Evolutionary conservation across 2,113 vertebrate species (phyloP), one percentile per base, ranked within the genome.

Genomic region (Colistium nudipinnis): DNA sequence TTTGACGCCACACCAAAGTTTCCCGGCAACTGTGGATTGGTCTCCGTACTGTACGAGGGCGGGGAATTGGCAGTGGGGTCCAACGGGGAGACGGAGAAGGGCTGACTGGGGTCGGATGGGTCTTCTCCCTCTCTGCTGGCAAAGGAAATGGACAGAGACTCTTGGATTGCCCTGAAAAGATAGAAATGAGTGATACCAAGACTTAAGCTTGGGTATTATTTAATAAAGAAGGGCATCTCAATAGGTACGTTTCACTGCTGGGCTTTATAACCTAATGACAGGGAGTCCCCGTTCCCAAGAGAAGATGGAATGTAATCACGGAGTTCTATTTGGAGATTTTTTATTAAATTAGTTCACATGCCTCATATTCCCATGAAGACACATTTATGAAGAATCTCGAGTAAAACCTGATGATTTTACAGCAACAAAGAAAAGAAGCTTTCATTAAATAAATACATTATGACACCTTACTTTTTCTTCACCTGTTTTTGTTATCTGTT

Each of bases 91-190:
- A 80, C 70, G 0, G 72, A 78, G 8, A 84, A 62, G 17, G 79
- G 77, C 45, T 60, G 89, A 55, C 54, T 78, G 45, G 83, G 75
- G 38, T 89, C 89, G 0, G 84, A 53, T 4, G 53, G 19, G 51
- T 90, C 89, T 1, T 87, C 88, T 28, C 64, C 84, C 61, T 91
- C 90, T 61, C 85, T 87, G 60, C 67, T 84, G 49, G 70, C 76
- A 86, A 93, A 55, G 0, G 93, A 92, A 69, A 97, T 91, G 73
- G 94, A 92, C 80, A 96, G 90, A 68, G 96, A 97, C 89, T 97
- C 96, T 87, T 96, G 96, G 78, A 98, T 95, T 0, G 95, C 95
- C 81, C 96, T 98, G 63, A 62, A 31, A 67, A 1, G 5, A 38
- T 1, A 54, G 56, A 54, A 25, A 65, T 8, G 1, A 48, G 10